Conservation (phyloP, 1,140 invertebrate species). For the Lordiphosa collinella region DNA sequence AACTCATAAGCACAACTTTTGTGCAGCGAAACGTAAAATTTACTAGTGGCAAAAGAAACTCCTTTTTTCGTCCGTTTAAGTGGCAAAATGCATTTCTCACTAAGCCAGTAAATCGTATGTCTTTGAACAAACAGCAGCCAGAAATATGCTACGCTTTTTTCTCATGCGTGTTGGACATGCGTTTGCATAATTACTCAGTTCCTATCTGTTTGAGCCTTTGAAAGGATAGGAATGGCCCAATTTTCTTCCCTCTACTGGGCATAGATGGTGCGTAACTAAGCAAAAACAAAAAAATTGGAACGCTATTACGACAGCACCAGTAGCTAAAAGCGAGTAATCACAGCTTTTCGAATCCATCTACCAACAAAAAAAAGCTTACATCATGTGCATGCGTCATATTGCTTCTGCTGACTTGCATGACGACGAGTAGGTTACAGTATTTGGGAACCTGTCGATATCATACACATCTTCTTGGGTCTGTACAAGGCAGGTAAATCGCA, state of each 20-base stretch:
- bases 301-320: conserved; percentile 18
- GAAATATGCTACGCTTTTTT: conserved; percentile 25
- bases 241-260: conserved; percentile 13
- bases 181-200: conserved; percentile 53
- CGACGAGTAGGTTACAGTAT: no score
- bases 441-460: no score
- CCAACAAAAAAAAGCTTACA: background rate
- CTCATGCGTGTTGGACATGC: conserved; percentile 34
- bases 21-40: conserved; percentile 45
- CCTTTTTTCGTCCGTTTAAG: no score
- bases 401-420: conserved; percentile 4
- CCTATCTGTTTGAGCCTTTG: conserved; percentile 42
- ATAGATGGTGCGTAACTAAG: conserved; percentile 20
- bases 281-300: conserved; percentile 31
- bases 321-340: background rate
- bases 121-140: conserved; percentile 18
- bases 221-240: conserved; percentile 22
- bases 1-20: conserved; percentile 57
- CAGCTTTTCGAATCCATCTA: background rate
- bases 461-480: no score
- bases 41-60: conserved; percentile 15
- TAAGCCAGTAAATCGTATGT: background rate
- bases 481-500: no score
- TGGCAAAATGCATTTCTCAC: no score
- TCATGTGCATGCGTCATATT: conserved; percentile 13